Base-by-base conservation (phyloP, 1,140 invertebrate species). In the Dreissena rostriformis region DNA sequence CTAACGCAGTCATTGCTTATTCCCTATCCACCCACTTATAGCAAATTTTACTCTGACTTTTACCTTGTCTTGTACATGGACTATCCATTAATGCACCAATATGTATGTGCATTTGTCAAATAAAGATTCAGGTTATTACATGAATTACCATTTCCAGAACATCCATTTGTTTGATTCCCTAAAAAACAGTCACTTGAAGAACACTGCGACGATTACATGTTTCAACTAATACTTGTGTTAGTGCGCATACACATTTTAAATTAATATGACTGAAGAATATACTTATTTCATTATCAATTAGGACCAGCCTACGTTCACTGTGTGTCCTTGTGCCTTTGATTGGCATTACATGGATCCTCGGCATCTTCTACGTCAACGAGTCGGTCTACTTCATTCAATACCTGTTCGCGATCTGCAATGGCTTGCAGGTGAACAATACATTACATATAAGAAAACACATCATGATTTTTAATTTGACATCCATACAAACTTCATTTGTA, bases 341-440 rank as follows among this genome's bases (percentile, higher is more conserved):
- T 63, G 76, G 63, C 19, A 15, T 77, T 15, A 61, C 76, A 1
- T 78, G 76, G 76, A 53, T 78, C 0, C 39, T 78, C 1, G 76
- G 76, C 28, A 78, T 78, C 55, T 78, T 78, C 29, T 68, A 78
- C 57, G 26, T 78, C 8, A 66, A 53, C 66, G 66, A 55, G 8
- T 39, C 26, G n/a, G 67, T 52, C 63, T 26, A 49, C 51, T 78
- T 67, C 22, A 17, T 78, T 1, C 76, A 78, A 52, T 78, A 66
- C 55, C 28, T 78, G 28, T 78, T 78, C 29, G 61, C 76, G 1
- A 78, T 78, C n/a, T 66, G 55, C 15, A 78, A 78, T 70, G 76
- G 76, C n/a, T 52, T 78, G 24, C 76, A 78, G 65, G 76, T 78
- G 52, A 63, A 55, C 15, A 24, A n/a, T n/a, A n/a, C n/a, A n/a